Percentiles rank a stretch among this genome's conserved stretches.
Evolutionary conservation across 2,888 invertebrate genomes (phyloP).

Genomic region (Drosophila fungiperda): DNA sequence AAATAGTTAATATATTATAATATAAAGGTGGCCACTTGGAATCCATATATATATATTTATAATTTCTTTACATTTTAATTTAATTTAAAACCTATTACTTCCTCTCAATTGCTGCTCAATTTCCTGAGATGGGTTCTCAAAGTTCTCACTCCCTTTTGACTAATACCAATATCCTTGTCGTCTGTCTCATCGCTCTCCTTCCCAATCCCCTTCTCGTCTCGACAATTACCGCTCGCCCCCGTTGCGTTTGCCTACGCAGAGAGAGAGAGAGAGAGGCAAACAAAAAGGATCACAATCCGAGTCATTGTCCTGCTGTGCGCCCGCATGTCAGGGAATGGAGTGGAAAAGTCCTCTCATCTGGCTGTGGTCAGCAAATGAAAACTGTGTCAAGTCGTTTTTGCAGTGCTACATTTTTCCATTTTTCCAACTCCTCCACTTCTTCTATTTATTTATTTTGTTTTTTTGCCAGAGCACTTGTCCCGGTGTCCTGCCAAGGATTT

Average conservation of each 20-base stretch:
- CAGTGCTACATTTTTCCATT: constrained; percentile 32
- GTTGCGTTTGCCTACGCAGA: constrained; percentile 45
- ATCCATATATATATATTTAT: not conserved
- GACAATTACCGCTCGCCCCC: constrained; percentile 69
- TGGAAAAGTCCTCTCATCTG: constrained; percentile 28
- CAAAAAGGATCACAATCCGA: constrained; percentile 61
- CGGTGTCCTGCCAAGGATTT: constrained; percentile 43
- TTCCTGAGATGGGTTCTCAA: not conserved
- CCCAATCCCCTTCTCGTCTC: constrained; percentile 16
- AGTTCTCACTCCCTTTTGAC: constrained; percentile 10
- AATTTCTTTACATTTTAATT: too few relatives aligned
- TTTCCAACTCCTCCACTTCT: constrained; percentile 10
- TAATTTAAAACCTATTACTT: not conserved
- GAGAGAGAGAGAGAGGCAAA: constrained; percentile 10
- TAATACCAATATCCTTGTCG: constrained; percentile 15
- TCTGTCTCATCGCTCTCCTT: constrained; percentile 6
- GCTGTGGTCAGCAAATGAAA: constrained; percentile 53
- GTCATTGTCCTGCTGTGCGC: constrained; percentile 64
- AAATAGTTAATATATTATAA: not conserved
- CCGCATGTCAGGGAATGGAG: constrained; percentile 1
- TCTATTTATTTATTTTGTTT: not conserved
- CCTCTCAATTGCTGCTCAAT: constrained; percentile 2
- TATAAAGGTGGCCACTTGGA: not conserved
- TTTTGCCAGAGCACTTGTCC: constrained; percentile 47
- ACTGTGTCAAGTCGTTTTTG: constrained; percentile 65